Evolutionary conservation across 2,113 vertebrate genomes (phyloP), one percentile per base, ranked within the genome.

Genomic region (Phocoena phocoena): DNA sequence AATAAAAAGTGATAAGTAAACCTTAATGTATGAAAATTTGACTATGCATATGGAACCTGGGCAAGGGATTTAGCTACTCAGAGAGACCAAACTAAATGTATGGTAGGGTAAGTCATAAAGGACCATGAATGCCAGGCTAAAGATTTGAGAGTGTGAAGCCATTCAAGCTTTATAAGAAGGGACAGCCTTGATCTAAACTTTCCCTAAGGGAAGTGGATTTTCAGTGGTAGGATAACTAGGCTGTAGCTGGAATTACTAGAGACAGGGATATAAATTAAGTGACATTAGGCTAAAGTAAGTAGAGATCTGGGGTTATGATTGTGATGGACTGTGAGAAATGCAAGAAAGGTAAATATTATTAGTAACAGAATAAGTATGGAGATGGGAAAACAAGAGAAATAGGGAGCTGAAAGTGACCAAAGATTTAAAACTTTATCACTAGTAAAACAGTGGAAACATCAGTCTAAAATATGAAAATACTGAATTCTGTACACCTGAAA

Each of bases 51-150:
- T 71, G 4, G 3, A 12, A 13, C 20, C 4, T 86, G 11, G 25
- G 2, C 77, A 92, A 65, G 14, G 17, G 1, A 94, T 2, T 53
- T 80, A 88, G 41, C 6, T 65, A 65, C 12, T 60, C 73, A 77
- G 47, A 67, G 13, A 84, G 7, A 74, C 4, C 44, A 26, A 38
- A 68, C 62, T n/a, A 80, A 79, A 68, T 0, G 0, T 55, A 87
- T 7, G 13, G 44, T 67, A 82, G 15, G 10, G 1, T 6, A 86
- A 62, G 13, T 15, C 1, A 5, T 31, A 67, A 47, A 58, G 1
- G 8, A 3, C 0, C 0, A 11, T 20, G 5, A 71, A 60, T 67
- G 10, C 6, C 10, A 77, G 3, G 5, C 14, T 44, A n/a, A 91
- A 73, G 6, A 76, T 21, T 13, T 68, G 9, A 31, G 26, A 58